Conservation (phyloP, 2,888 invertebrate genomes). For the Chymomyza procnemis region DNA sequence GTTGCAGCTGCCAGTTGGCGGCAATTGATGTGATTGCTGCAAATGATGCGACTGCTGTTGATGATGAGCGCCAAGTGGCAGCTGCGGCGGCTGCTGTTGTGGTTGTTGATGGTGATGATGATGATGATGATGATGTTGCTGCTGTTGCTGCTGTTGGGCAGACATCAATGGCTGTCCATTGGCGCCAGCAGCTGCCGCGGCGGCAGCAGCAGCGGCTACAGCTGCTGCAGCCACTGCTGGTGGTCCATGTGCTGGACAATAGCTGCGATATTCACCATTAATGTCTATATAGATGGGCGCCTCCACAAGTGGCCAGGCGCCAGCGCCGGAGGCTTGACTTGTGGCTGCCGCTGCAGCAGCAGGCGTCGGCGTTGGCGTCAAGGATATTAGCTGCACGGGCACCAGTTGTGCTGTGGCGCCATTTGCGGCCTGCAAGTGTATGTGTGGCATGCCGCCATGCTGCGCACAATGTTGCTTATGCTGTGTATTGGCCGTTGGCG, state of each 20-base stretch:
- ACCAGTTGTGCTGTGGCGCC: constrained; percentile 79
- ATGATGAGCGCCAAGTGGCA: constrained; percentile 38
- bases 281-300: constrained; percentile 82
- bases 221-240: constrained; percentile 44
- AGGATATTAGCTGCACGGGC: constrained; percentile 80
- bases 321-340: constrained; percentile 62
- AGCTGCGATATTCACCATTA: constrained; percentile 81
- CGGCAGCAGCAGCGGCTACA: constrained; percentile 13
- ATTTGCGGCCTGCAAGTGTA: constrained; percentile 50
- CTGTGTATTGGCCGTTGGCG: constrained; percentile 35
- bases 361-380: constrained; percentile 72
- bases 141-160: constrained; percentile 20
- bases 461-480: constrained; percentile 67
- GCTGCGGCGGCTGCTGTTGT: constrained; percentile 31
- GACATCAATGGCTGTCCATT: constrained; percentile 32
- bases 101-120: constrained; percentile 32
- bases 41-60: constrained; percentile 22
- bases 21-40: constrained; percentile 15
- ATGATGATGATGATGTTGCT: constrained; percentile 31
- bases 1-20: constrained; percentile 3
- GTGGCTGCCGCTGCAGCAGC: constrained; percentile 30
- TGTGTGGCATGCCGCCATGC: constrained; percentile 63
- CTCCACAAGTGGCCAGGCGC: constrained; percentile 79
- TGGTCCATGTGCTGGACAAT: constrained; percentile 78
- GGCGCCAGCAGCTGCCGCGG: constrained; percentile 37